These are phyloP conservation scores for Anhinga anhinga DNA, from an alignment of 2,113 vertebrate genomes.

Conservation along the genomic window DNA sequence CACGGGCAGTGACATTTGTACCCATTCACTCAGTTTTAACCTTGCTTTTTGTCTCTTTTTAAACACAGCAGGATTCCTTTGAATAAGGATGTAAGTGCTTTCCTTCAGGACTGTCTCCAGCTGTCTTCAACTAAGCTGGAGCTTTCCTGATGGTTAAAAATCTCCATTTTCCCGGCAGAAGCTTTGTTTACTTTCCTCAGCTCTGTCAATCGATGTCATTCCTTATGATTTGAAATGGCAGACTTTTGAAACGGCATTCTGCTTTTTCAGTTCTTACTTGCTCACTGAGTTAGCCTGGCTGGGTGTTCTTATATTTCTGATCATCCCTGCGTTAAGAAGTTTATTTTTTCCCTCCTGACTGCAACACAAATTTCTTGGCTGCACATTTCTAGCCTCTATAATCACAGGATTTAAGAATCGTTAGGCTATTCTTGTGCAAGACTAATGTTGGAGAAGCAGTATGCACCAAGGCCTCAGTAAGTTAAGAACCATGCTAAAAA, in stretches of 20 bases:
- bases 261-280: fast-evolving
- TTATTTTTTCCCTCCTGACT: not conserved
- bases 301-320: not conserved
- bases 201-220: not conserved
- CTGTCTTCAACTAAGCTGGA: not conserved
- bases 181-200: not conserved
- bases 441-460: not conserved
- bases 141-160: not conserved
- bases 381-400: not conserved
- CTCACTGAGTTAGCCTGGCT: not conserved
- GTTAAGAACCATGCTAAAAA: not conserved
- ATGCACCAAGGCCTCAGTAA: not conserved
- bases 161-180: not conserved
- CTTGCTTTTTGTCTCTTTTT: not conserved
- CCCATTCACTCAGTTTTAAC: not conserved
- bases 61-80: not conserved
- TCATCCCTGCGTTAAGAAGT: not conserved
- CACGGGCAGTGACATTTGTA: not conserved
- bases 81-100: not conserved
- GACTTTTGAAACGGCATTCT: not conserved
- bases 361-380: not conserved
- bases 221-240: not conserved
- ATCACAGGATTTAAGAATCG: not conserved
- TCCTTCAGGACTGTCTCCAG: not conserved
- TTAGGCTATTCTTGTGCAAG: not conserved